These are phyloP conservation scores for Apus apus DNA, from an alignment of 2,113 vertebrate species.

Conservation along the genomic window DNA sequence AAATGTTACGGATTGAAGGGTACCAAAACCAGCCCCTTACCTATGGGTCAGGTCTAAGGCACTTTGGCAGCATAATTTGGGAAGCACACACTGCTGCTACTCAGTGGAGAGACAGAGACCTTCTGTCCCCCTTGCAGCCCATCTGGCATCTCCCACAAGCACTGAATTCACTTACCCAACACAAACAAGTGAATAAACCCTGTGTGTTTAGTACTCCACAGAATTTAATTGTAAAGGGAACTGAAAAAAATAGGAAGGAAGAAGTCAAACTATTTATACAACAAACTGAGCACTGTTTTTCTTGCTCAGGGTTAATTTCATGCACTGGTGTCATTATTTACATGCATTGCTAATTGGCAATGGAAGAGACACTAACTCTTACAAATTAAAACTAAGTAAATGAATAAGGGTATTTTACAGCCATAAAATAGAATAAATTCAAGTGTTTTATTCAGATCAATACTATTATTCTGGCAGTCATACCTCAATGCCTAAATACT, in stretches of 20 bases:
- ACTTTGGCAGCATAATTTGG: background rate
- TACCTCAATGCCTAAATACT: background rate
- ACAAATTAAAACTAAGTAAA: background rate
- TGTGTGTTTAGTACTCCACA: slow-evolving; percentile 25
- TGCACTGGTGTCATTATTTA: background rate
- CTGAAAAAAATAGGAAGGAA: slow-evolving; percentile 35
- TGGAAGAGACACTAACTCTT: background rate
- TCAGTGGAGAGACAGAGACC: slow-evolving; percentile 25
- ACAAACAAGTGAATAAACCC: slow-evolving; percentile 54
- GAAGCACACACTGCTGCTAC: background rate
- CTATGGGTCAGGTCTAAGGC: background rate
- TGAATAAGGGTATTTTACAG: background rate
- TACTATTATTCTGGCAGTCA: background rate
- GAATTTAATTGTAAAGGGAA: slow-evolving; percentile 29
- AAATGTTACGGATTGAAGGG: background rate
- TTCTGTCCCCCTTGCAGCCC: slow-evolving; percentile 26
- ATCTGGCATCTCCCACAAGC: slow-evolving; percentile 64
- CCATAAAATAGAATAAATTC: background rate
- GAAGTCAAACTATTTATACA: background rate
- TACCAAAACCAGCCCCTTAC: background rate
- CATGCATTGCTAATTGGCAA: background rate
- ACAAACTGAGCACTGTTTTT: slow-evolving; percentile 29
- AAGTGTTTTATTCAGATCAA: background rate
- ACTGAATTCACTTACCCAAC: slow-evolving; percentile 4
- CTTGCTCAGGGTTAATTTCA: background rate